Evolutionary conservation across 2,113 vertebrate species (phyloP), one percentile per base, ranked within the genome.

Genomic region (Leptocoma aspasia): DNA sequence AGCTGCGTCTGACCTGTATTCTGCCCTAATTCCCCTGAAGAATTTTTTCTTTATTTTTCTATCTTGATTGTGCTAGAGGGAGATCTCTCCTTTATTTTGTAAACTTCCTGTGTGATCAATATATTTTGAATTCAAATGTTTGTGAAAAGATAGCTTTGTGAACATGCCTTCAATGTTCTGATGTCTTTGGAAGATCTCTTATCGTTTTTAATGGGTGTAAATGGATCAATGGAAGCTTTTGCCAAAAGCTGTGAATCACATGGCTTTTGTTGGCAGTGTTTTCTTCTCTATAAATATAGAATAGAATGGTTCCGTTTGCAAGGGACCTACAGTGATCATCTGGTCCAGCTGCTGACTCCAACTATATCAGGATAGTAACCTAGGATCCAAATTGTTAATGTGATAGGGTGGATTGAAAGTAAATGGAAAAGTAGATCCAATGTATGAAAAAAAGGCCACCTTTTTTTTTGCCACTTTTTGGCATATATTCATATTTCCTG

Each of bases 91-190:
- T 90, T 94, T 93, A 21, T 61, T 96, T 94, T 96, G 33, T 65
- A 92, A 93, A 75, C 59, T 84, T 69, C 37, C 22, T 96, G 92
- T 93, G 91, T 92, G 90, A 82, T 64, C 86, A 9, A 17, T 60
- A 33, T 83, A 70, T 70, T 82, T 89, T 60, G 13, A 50, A 81
- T 71, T 84, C 83, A 84, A 75, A 56, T 13, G 20, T 89, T 96
- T 95, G 65, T 89, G 23, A 81, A 92, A 96, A 90, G n/a, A 80
- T 47, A 49, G 22, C 41, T 96, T 96, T 93, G 56, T 96, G 90
- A 85, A 82, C 21, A 24, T 31, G 42, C 28, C 42, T 70, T 76
- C 68, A 86, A 6, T 30, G 17, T 77, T 92, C 68, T 66, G 41
- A 64, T 70, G 64, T 31, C 59, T 94, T 76, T 73, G 72, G 66